Evolutionary conservation across 2,888 invertebrate genomes (phyloP), one percentile per base, ranked within the genome.

Genomic region (Cyrtodaria siliqua): DNA sequence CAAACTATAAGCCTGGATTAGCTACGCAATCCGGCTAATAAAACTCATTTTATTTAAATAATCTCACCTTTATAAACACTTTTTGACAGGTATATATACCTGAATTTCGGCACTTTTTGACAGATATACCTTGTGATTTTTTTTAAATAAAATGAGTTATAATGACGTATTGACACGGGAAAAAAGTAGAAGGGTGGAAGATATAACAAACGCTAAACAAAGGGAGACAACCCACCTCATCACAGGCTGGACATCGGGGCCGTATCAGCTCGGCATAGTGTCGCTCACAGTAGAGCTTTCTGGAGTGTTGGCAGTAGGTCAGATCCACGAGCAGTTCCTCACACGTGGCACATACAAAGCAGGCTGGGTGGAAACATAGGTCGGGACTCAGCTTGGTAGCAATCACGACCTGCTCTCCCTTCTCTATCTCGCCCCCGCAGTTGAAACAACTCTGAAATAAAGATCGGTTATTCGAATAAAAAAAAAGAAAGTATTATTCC

Each of bases 231-330:
- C 96, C 95, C 92, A 99, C 99, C 97, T 99, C 99, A 94, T 99
- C 99, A 94, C 99, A 99, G 86, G 98, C 97, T 80, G 97, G 96
- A 93, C 99, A 99, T 89, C 99, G 95, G 18, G 99, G 98, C 93
- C 98, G 98, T 92, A 99, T 95, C 91, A 96, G 95, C 94, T 99
- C 99, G 60, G 98, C 98, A 93, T 98, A 99, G 94, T 99, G 99
- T 62, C 99, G 94, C 24, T 99, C 98, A 93, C 99, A 99, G 94
- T 97, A 99, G 66, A 99, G 95, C 73, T 96, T 95, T 38, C 92
- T 92, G 67, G 97, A 97, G 91, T 96, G 96, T 95, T 96, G 96
- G 93, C 99, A 99, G 94, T 99, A 99, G 60, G 97, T 97, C 90
- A 99, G 95, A 94, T 99, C 99, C 78, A 99, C 98, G 75, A 99